Evolutionary conservation across 1,140 invertebrate species (phyloP), one percentile per base, ranked within the genome.

Genomic region (Drosophila prosaltans): DNA sequence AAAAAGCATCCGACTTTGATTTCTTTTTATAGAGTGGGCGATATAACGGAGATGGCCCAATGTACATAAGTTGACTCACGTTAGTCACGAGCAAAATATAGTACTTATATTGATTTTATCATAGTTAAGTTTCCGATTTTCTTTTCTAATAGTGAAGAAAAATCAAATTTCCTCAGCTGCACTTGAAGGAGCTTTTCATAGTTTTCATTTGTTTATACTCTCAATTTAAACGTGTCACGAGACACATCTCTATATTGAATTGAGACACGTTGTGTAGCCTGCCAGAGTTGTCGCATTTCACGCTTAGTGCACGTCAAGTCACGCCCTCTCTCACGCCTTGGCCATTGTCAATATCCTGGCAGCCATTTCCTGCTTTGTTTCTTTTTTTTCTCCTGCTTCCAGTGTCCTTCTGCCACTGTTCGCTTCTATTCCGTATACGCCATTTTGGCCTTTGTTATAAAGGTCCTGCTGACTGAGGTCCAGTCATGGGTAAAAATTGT

Each of bases 301-400:
- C 75, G 82, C 75, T 79, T 30, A 57, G 24, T 82, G 79, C 72
- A 73, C 81, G 75, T 78, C 65, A 69, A 69, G 69, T 69, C 59
- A 65, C 69, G 57, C 77, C 74, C 65, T 45, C 43, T 10, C 24
- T 45, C 16, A 39, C 57, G 64, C 66, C 61, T 43, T 9, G 32
- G 54, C 75, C 61, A 76, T 74, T 81, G 80, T 74, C 83, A 88
- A 86, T 86, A 86, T 86, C 83, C 80, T 83, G 73, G 61, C 76
- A 80, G 73, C 69, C 83, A 88, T 86, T 86, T 86, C 83, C 83
- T 78, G 83, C 80, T 80, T 77, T 74, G 76, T 72, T 88, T 82
- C 78, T 45, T 55, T 10, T n/a, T 60, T 40, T 30, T 30, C 6
- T 36, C 1, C 32, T 36, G 3, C 1, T 36, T 0, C 32, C 21